phyloP scores from a whole-genome alignment of 2,888 invertebrate genomes.

The Drosophila phalerata region DNA sequence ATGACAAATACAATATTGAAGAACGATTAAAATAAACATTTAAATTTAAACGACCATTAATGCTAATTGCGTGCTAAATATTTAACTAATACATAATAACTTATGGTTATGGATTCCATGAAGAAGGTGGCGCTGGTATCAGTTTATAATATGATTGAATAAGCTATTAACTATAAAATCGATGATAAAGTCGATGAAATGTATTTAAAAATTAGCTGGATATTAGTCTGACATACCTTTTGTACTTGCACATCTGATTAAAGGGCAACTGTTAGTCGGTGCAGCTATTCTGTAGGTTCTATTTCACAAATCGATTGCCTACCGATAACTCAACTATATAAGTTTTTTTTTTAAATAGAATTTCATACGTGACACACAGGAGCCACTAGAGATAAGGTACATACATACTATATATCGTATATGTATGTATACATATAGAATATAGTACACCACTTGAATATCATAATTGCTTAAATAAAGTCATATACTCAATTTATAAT shows the following conservation, averaged over 20 bases:
- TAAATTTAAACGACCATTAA: conserved; percentile 3
- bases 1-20: conserved; percentile 2
- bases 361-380: conserved; percentile 1
- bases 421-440: background rate
- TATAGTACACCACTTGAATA: background rate
- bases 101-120: background rate
- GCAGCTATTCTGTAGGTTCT: background rate
- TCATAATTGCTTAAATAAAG: conserved; percentile 8
- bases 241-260: background rate
- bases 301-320: background rate
- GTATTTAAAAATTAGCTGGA: background rate
- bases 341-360: background rate
- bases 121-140: background rate
- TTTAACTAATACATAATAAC: conserved; percentile 13
- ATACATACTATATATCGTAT: conserved; percentile 8
- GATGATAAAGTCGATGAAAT: background rate
- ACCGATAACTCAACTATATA: background rate
- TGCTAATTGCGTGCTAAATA: conserved; percentile 33
- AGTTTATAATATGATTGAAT: background rate
- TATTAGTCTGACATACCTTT: background rate
- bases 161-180: background rate
- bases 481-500: background rate
- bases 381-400: conserved; percentile 8
- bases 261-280: background rate
- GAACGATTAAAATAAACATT: background rate